Evolutionary conservation across 2,888 invertebrate genomes (phyloP).

Genomic region (Phaedon cochleariae): DNA sequence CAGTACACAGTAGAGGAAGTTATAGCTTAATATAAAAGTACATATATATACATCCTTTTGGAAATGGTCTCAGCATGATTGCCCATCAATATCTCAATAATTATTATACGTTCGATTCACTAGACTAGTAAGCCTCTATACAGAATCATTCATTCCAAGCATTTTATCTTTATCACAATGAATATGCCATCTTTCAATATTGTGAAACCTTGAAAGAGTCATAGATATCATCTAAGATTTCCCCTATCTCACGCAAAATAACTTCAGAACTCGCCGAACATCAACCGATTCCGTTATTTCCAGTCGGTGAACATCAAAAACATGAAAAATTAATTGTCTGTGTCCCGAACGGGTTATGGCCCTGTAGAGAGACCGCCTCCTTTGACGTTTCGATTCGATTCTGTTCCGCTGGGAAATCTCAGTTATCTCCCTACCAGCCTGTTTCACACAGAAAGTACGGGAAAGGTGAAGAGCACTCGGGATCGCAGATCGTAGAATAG

Average conservation of each 20-base stretch:
- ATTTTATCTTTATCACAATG: no score
- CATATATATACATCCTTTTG: no score
- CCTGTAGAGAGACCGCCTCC: background rate
- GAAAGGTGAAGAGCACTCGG: slow-evolving; percentile 19
- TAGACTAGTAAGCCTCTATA: background rate
- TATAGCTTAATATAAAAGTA: no score
- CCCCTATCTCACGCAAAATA: background rate
- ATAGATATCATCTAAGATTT: background rate
- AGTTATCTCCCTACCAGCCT: slow-evolving; percentile 2
- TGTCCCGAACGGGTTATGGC: background rate
- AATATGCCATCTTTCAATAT: background rate
- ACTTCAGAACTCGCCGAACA: background rate
- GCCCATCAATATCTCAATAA: no score
- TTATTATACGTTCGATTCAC: no score
- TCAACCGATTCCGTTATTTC: background rate
- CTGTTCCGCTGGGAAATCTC: slow-evolving; percentile 7
- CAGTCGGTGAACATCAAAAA: slow-evolving; percentile 16
- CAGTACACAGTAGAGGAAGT: no score
- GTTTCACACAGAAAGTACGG: slow-evolving; percentile 21
- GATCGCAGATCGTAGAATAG: slow-evolving; percentile 9
- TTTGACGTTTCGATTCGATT: background rate
- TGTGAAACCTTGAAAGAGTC: background rate
- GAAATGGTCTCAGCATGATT: no score
- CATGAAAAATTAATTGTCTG: background rate
- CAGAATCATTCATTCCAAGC: background rate